Evolutionary conservation across 2,797 vertebrate genomes (phyloP), one percentile per base, ranked within the genome.

Genomic region (Nothura maculosa): DNA sequence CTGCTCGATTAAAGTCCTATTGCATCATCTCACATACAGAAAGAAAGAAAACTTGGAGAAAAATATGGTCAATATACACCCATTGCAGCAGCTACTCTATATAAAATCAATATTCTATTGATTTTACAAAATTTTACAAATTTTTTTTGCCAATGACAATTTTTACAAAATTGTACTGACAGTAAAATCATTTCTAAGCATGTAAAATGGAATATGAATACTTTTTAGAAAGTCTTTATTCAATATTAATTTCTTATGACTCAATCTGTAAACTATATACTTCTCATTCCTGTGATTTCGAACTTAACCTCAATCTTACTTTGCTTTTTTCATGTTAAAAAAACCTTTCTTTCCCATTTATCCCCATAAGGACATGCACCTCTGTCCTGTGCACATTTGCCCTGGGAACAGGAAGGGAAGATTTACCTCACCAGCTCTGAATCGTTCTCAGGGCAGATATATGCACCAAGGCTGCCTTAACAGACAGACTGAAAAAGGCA

Each of bases 281-380:
- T 85, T 91, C 61, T 88, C 68, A 38, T 91, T 67, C 67, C 57
- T 79, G 54, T 93, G 38, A 77, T 81, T 69, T 91, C 48, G 24
- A 94, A 91, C 30, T 89, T 70, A 58, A 38, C 42, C 92, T 68
- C 95, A 62, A 38, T 36, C 91, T 68, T 66, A 34, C 16, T 78
- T 91, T 43, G 2, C 12, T n/a, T 62, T 81, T 90, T 92, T 60
- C 4, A 8, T 54, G 4, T 25, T 25, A 25, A 48, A 43, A 43
- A 48, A 25, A 48, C 12, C 47, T 48, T 48, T 13, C 47, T 48
- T 48, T 48, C 12, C 24, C 47, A 24, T 48, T 48, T 48, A 48
- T 48, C 47, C 47, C 12, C 24, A 25, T 14, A 48, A 48, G 32
- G 20, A 84, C 8, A 10, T 24, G 42, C 9, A 19, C 34, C 55